phyloP scores from a whole-genome alignment of 2,113 vertebrate species.

The Myanophis thanlyinensis region DNA sequence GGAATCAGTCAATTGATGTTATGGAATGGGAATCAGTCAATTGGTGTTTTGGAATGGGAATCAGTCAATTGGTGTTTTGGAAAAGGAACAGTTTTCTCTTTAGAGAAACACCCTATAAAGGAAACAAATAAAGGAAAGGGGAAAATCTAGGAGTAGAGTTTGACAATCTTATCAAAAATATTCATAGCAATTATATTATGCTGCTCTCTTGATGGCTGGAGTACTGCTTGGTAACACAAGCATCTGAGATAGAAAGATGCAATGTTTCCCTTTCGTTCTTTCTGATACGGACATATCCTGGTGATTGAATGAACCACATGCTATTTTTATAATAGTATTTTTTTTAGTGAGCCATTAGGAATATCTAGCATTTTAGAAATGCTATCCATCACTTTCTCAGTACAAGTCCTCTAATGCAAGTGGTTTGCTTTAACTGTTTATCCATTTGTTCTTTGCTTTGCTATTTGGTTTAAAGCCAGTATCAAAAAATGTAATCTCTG shows the following conservation, averaged over 20 bases:
- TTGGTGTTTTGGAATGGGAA: neutral
- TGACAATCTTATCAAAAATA: neutral
- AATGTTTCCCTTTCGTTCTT: neutral
- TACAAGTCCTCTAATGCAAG: neutral
- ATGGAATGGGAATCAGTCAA: neutral
- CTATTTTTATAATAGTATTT: neutral
- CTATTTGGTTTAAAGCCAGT: neutral
- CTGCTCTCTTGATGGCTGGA: neutral
- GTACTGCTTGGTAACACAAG: neutral
- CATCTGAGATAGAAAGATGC: neutral
- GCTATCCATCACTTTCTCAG: neutral
- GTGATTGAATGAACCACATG: neutral
- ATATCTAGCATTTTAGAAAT: neutral
- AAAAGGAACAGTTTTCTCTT: neutral
- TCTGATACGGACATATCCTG: neutral
- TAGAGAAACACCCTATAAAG: neutral
- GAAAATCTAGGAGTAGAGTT: neutral
- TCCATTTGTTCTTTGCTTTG: neutral
- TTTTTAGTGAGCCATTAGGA: neutral
- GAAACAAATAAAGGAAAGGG: neutral
- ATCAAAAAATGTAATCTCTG: neutral
- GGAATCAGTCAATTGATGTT: conserved; percentile 1
- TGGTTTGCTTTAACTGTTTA: neutral
- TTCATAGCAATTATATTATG: neutral
- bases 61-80: neutral